Evolutionary conservation across 2,113 vertebrate genomes (phyloP), one percentile per base, ranked within the genome.

Genomic region (Ranitomeya variabilis): DNA sequence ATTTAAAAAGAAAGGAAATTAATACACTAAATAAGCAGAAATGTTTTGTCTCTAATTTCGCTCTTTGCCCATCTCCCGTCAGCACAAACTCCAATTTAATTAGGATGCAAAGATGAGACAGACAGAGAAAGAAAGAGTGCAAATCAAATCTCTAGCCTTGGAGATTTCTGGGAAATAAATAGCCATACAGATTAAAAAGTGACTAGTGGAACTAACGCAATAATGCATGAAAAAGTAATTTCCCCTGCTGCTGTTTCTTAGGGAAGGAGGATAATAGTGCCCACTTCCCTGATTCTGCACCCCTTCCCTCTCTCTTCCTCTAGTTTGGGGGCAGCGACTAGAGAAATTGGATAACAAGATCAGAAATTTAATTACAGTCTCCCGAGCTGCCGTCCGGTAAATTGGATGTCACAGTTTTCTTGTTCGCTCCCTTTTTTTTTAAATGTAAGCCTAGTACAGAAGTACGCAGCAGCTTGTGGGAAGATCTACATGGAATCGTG

Each of bases 261-360:
- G 89, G 93, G 93, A 93, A 93, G 91, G 90, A 67, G 93, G 80
- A 83, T 73, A 76, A 66, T 23, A 57, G 93, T 93, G 92, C 94
- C 93, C 93, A 92, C 92, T 45, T 94, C 91, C 92, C 91, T 93
- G 16, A 55, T 71, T 11, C 51, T 71, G 77, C 51, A 60, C 55
- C 74, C 79, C 94, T 91, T 93, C 79, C 10, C 92, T 92, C 93
- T 93, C 93, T 76, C 69, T 76, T 26, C 60, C 80, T 57, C 94
- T 91, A 91, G 94, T 95, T 94, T 94, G 90, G 94, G 93, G 93
- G 95, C 95, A 95, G 92, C 93, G 94, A 95, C 93, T 95, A 94
- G 92, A 96, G 94, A 95, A 96, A 96, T 96, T 95, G 95, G 93
- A 93, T 96, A 96, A 96, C 95, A 95, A 95, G 95, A 96, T 95